Percentiles rank a stretch among this genome's conserved stretches.
Evolutionary conservation across 2,888 invertebrate genomes (phyloP).

Genomic region (Ectobius pallidus): DNA sequence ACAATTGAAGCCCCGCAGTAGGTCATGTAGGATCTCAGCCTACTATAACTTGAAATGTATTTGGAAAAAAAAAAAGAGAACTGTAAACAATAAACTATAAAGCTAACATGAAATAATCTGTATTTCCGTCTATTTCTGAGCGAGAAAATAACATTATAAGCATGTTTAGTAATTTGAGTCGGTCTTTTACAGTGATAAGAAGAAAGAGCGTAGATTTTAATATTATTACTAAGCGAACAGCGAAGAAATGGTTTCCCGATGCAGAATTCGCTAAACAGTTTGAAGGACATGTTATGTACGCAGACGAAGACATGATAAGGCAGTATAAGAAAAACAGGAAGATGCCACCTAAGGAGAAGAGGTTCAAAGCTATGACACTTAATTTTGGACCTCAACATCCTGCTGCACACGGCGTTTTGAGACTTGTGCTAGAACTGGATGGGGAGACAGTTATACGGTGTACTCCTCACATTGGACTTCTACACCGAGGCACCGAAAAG

Average conservation of each 20-base stretch:
- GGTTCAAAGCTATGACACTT: slow-evolving; percentile 51
- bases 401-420: slow-evolving; percentile 89
- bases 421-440: slow-evolving; percentile 82
- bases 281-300: slow-evolving; percentile 63
- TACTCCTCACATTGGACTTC: slow-evolving; percentile 81
- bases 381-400: slow-evolving; percentile 93
- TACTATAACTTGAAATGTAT: too few species aligned
- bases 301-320: slow-evolving; percentile 56
- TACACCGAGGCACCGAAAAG: slow-evolving; percentile 90
- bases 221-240: slow-evolving; percentile 24
- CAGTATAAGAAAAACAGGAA: slow-evolving; percentile 45
- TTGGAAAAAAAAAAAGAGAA: too few species aligned
- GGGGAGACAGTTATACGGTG: slow-evolving; percentile 63
- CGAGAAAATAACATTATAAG: too few species aligned
- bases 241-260: slow-evolving; percentile 70
- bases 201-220: too few species aligned
- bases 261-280: slow-evolving; percentile 63
- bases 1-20: too few species aligned
- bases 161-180: too few species aligned
- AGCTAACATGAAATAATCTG: too few species aligned
- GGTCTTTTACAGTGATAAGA: too few species aligned
- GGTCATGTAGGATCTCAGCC: too few species aligned
- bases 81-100: too few species aligned
- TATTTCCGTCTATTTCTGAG: too few species aligned
- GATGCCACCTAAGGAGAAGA: slow-evolving; percentile 40